Base-by-base conservation (phyloP, 2,888 invertebrate species). In the Lepidocyrtoides sp. region DNA sequence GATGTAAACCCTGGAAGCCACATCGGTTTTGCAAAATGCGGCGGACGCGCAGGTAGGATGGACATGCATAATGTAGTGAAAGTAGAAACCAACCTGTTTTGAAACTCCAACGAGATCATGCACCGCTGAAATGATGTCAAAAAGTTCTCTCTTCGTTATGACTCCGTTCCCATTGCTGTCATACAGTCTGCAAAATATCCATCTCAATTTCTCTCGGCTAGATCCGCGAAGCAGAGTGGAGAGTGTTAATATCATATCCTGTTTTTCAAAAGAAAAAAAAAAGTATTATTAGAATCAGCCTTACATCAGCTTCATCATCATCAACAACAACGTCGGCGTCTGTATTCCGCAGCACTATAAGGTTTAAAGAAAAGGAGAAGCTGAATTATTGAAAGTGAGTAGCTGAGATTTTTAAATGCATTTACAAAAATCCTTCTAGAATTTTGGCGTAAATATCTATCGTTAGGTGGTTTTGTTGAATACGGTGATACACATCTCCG, bases 141-240 rank as follows among this genome's bases (percentile, higher is more conserved):
- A 97, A 94, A 99, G 96, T 95, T 99, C 99, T 94, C 97, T 96
- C 94, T 98, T 97, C 82, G 98, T 98, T 95, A 99, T 99, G 95
- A 98, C 98, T 0, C 99, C 99, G 95, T 99, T 99, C 0, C 98
- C 98, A 95, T 99, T 99, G 93, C 99, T 97, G 95, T 99, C 99
- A 95, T 99, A 99, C 89, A 99, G 96, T 94, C 98, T 97, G 72
- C 93, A 93, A 96, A 99, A 99, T 17, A 99, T 98, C 99, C 99
- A 99, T 95, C 98, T 97, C 69, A 99, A 96, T 92, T 99, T 97
- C 95, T 99, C 99, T 95, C 98, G 98, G 26, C 98, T 97, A 0
- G 98, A 98, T 4, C 99, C 99, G 8, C 99, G 97, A 81, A 99
- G 96, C 79, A 99, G 96, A 0, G 99, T 98, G 7, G 99, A 99